A percentile compares a stretch with the other conserved stretches of the same genome.
phyloP scores from a whole-genome alignment of 2,113 vertebrate species.

The Emydura subglobosa region DNA sequence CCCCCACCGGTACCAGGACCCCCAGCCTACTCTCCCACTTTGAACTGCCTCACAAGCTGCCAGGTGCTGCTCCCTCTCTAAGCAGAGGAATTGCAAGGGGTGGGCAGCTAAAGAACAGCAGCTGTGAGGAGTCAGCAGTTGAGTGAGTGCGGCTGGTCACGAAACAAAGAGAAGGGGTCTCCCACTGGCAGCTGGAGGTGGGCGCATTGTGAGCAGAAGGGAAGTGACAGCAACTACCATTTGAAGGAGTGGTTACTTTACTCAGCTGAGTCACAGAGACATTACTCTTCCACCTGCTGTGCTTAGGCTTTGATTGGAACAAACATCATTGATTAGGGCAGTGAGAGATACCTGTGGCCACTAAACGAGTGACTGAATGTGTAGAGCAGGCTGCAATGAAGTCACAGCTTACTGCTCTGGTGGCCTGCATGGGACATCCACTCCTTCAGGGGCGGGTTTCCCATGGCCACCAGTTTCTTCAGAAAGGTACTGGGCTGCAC shows the following conservation, averaged over 20 bases:
- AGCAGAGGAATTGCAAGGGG: neutral
- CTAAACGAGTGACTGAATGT: neutral
- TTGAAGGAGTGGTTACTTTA: neutral
- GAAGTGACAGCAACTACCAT: neutral
- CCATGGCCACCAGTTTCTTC: conserved; percentile 84
- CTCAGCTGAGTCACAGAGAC: neutral
- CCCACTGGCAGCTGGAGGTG: neutral
- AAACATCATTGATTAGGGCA: conserved; percentile 19
- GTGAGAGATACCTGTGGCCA: neutral
- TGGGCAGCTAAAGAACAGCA: neutral
- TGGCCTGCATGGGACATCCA: conserved; percentile 82
- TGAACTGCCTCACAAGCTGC: neutral
- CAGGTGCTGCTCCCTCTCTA: neutral
- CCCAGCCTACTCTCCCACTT: neutral
- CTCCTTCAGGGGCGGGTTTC: conserved; percentile 86
- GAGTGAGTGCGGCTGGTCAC: neutral
- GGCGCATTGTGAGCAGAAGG: neutral
- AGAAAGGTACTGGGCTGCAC: conserved; percentile 86
- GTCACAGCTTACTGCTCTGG: conserved; percentile 84
- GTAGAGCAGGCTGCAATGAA: rapidly evolving
- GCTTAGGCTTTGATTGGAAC: conserved; percentile 13
- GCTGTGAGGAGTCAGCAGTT: neutral
- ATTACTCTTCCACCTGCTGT: rapidly evolving
- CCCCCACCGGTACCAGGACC: neutral
- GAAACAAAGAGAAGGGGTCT: neutral